Conservation (phyloP, 2,113 vertebrate genomes). For the Lucifuga dentata region DNA sequence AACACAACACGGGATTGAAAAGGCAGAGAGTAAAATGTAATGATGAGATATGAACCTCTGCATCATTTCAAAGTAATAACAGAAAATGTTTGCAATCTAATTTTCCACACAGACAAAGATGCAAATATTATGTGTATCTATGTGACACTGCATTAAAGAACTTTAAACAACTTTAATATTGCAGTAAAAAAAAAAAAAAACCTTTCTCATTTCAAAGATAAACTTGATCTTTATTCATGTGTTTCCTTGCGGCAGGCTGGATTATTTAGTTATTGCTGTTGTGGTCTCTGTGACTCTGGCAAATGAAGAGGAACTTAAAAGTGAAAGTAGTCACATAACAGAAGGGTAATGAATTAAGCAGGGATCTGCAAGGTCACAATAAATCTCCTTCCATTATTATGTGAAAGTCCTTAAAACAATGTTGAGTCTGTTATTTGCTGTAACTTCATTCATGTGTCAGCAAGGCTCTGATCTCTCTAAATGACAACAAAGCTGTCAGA, state of each 20-base stretch:
- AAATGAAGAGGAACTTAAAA: constrained; percentile 29
- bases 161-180: constrained; percentile 23
- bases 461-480: not conserved
- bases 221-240: constrained; percentile 47
- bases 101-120: constrained; percentile 23
- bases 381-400: constrained; percentile 8
- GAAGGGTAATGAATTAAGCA: constrained; percentile 30
- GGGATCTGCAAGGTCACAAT: constrained; percentile 14
- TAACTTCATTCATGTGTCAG: not conserved
- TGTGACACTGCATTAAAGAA: constrained; percentile 1
- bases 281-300: constrained; percentile 9
- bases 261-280: constrained; percentile 40
- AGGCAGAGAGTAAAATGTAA: not conserved
- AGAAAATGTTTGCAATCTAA: not conserved
- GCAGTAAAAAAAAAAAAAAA: constrained; percentile 15
- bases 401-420: constrained; percentile 12
- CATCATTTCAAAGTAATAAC: no score
- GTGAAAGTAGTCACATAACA: constrained; percentile 9
- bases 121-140: constrained; percentile 12
- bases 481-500: constrained; percentile 16
- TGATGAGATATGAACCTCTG: not conserved
- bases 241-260: constrained; percentile 7
- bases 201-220: constrained; percentile 25
- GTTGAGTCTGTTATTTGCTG: constrained; percentile 1
- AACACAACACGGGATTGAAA: not conserved